These are phyloP conservation scores for Pipistrellus pipistrellus DNA, from an alignment of 2,797 vertebrate species.

Conservation along the genomic window DNA sequence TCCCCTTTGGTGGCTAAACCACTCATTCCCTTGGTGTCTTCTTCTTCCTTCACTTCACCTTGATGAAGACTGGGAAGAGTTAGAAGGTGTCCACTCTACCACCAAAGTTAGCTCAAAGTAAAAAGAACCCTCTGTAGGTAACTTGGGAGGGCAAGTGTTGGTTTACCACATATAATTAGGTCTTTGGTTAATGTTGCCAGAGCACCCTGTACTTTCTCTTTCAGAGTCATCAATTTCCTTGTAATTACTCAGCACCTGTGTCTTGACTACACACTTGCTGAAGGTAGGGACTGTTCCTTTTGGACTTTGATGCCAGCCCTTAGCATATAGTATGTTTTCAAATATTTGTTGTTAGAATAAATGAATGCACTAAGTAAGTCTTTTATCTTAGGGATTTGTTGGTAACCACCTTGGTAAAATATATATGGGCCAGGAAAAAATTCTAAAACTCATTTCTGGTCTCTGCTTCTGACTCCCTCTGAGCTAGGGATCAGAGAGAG, in stretches of 20 bases:
- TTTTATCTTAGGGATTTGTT: slow-evolving; percentile 44
- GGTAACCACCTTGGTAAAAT: slow-evolving; percentile 22
- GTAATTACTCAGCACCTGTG: neutral
- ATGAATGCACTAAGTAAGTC: neutral
- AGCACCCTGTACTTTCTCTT: neutral
- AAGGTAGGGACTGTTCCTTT: slow-evolving; percentile 14
- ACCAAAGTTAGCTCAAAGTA: neutral
- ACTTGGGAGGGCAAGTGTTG: slow-evolving; percentile 9
- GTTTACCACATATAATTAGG: neutral
- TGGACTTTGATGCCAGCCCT: neutral
- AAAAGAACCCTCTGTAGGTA: neutral
- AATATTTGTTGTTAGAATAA: slow-evolving; percentile 61
- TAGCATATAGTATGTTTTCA: neutral
- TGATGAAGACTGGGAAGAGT: slow-evolving; percentile 28
- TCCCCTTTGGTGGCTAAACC: neutral
- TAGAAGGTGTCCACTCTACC: neutral
- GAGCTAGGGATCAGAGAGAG: neutral
- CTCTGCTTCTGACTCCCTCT: neutral
- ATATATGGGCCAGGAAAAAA: neutral
- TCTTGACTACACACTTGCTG: slow-evolving; percentile 16
- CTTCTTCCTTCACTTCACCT: neutral
- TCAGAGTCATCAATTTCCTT: slow-evolving; percentile 30
- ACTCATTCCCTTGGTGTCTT: neutral
- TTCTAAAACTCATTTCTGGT: slow-evolving; percentile 9
- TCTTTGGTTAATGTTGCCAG: neutral